Conservation (phyloP, 2,797 vertebrate species). For the Sebastes kiyomatsui region DNA sequence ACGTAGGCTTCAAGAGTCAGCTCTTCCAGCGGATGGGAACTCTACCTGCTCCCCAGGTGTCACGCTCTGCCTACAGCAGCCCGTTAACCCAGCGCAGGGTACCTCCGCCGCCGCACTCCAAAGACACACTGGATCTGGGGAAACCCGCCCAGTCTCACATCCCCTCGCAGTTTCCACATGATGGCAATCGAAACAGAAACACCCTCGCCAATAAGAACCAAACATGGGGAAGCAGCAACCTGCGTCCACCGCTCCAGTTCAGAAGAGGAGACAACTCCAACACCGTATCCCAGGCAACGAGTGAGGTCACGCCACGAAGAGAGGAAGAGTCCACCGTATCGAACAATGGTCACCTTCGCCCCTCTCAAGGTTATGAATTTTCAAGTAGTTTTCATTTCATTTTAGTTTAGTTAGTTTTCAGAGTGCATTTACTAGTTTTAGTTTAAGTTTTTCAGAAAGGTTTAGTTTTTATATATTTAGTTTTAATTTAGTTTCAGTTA, state of each 20-base stretch:
- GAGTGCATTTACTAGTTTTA: too few species aligned
- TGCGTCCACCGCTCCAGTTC: slow-evolving; percentile 32
- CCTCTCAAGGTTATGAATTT: not conserved
- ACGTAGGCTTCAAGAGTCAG: slow-evolving; percentile 64
- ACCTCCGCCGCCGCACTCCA: slow-evolving; percentile 43
- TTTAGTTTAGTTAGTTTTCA: too few species aligned
- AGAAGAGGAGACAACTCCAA: slow-evolving; percentile 64
- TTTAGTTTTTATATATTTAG: too few species aligned
- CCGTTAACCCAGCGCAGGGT: slow-evolving; percentile 72
- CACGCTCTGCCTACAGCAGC: slow-evolving; percentile 82
- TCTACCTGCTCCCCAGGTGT: slow-evolving; percentile 54
- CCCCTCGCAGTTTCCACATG: slow-evolving; percentile 37
- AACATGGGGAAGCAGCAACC: slow-evolving; percentile 36
- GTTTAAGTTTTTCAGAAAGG: too few species aligned
- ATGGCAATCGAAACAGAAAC: slow-evolving; percentile 67
- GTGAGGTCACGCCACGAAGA: not conserved
- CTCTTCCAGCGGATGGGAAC: slow-evolving; percentile 65
- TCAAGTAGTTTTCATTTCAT: too few species aligned
- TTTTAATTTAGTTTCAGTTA: too few species aligned
- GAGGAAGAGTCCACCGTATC: slow-evolving; percentile 20
- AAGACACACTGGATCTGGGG: slow-evolving; percentile 68
- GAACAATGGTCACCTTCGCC: slow-evolving; percentile 63
- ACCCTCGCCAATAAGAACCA: slow-evolving; percentile 74
- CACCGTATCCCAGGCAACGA: not conserved
- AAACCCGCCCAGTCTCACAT: not conserved